These are phyloP conservation scores for Falco rusticolus DNA, from an alignment of 2,797 vertebrate species.

Conservation along the genomic window DNA sequence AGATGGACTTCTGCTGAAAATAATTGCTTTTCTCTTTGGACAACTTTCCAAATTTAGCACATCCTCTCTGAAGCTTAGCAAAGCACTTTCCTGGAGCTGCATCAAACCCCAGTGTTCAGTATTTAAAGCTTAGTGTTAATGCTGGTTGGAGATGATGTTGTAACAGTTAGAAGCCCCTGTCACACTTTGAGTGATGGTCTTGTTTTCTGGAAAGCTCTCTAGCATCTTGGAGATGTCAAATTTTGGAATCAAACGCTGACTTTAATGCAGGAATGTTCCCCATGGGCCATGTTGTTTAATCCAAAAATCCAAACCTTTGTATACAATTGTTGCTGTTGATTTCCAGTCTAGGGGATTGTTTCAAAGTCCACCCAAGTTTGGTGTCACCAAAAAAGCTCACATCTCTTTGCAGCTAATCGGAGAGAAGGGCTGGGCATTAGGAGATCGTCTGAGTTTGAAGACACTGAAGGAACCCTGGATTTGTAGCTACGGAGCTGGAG, in stretches of 20 bases:
- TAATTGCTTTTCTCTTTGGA: constrained; percentile 40
- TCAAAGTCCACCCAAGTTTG: background rate
- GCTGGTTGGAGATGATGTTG: constrained; percentile 35
- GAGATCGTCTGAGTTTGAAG: background rate
- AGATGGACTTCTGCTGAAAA: constrained; percentile 27
- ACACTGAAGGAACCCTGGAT: background rate
- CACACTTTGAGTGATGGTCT: constrained; percentile 52
- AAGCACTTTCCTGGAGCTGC: constrained; percentile 38
- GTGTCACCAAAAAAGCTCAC: background rate
- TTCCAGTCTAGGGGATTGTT: background rate
- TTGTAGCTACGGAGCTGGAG: background rate
- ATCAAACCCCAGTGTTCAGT: background rate
- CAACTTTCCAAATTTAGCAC: constrained; percentile 35
- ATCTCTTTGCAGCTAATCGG: background rate
- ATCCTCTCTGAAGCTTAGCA: background rate
- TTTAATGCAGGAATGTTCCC: constrained; percentile 18
- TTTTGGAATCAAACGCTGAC: constrained; percentile 35
- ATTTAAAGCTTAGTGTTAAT: constrained; percentile 26
- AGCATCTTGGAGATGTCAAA: constrained; percentile 54
- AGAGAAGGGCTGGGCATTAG: background rate
- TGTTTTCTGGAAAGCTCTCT: constrained; percentile 55
- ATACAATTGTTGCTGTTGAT: constrained; percentile 21
- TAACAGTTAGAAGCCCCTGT: constrained; percentile 38
- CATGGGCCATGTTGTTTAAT: constrained; percentile 14
- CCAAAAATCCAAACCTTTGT: constrained; percentile 26